These are phyloP conservation scores for Aspidiotus rigidus DNA, from an alignment of 2,888 invertebrate genomes.

Conservation along the genomic window DNA sequence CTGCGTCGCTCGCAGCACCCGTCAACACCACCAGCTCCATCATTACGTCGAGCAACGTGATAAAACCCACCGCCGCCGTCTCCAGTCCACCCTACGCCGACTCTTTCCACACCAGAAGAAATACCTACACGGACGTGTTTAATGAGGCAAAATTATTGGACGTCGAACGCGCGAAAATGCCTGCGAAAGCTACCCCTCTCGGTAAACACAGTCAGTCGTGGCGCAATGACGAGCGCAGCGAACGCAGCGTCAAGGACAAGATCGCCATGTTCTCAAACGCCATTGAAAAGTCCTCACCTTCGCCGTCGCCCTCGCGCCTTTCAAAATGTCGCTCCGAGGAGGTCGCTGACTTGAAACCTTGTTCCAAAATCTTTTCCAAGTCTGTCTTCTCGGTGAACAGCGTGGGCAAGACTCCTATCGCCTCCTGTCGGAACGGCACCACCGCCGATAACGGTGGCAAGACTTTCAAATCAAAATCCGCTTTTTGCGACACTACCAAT, in stretches of 20 bases:
- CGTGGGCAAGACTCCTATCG: not conserved
- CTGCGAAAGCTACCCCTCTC: slow-evolving; percentile 39
- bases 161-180: slow-evolving; percentile 15
- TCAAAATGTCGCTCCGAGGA: not conserved
- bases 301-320: slow-evolving; percentile 41
- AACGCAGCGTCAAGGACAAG: slow-evolving; percentile 72
- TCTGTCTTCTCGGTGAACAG: slow-evolving; percentile 25
- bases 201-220: slow-evolving; percentile 26
- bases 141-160: slow-evolving; percentile 32
- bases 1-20: not conserved
- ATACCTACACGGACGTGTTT: slow-evolving; percentile 31
- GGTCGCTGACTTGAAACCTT: not conserved
- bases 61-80: not conserved
- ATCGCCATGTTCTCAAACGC: slow-evolving; percentile 73
- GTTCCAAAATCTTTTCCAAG: slow-evolving; percentile 20
- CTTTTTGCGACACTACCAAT: slow-evolving; percentile 21
- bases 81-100: slow-evolving; percentile 41
- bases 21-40: no score
- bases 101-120: slow-evolving; percentile 37
- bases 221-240: slow-evolving; percentile 63
- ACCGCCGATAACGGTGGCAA: not conserved
- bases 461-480: slow-evolving; percentile 24
- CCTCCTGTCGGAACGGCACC: not conserved
- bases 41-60: no score
- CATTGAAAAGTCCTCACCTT: slow-evolving; percentile 38